Percentiles rank a stretch among this genome's conserved stretches.
phyloP scores from a whole-genome alignment of 2,113 vertebrate genomes.

The Rhegmatorhina hoffmannsi region DNA sequence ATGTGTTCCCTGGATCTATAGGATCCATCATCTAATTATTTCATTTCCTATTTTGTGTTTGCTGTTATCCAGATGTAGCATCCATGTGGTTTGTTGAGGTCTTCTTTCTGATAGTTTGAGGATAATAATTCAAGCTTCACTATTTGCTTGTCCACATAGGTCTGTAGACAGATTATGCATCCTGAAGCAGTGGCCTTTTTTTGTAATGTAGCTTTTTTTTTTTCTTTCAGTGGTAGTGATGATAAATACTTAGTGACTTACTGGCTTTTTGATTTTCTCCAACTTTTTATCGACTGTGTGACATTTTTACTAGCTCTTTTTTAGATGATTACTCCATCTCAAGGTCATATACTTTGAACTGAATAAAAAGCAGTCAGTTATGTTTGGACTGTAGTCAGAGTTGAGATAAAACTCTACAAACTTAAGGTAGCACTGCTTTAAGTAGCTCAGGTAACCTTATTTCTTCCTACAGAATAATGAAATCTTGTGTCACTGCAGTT shows the following conservation, averaged over 20 bases:
- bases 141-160: neutral
- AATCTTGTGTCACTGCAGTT: neutral
- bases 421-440: neutral
- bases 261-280: neutral
- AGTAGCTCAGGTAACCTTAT: neutral
- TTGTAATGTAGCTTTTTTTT: neutral
- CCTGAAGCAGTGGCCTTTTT: neutral
- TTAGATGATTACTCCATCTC: neutral
- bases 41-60: neutral
- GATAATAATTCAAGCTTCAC: neutral
- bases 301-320: neutral
- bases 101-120: neutral
- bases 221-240: neutral
- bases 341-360: neutral
- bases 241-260: neutral
- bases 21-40: neutral
- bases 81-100: neutral
- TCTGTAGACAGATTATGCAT: neutral
- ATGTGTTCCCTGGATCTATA: neutral
- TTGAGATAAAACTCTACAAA: neutral
- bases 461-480: neutral
- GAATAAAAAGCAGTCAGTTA: neutral
- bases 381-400: neutral
- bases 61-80: neutral
- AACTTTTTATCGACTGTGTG: neutral